Base-by-base conservation (phyloP, 2,888 invertebrate genomes). In the Drosophila fungiperda region DNA sequence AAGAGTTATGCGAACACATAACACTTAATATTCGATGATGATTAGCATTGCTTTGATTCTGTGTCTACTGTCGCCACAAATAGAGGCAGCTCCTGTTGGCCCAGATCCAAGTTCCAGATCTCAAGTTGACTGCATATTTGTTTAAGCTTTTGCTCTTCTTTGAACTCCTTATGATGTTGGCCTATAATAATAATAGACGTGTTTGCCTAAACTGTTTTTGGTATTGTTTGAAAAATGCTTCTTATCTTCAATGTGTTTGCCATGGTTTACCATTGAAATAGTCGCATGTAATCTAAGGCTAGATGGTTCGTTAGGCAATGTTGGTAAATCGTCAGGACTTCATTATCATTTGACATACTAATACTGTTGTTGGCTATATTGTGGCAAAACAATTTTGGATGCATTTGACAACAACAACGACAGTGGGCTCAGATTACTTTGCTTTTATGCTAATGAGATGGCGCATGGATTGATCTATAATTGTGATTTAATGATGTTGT, bases 401-500 rank as follows among this genome's bases (percentile, higher is more conserved):
- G 45, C 12, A 11, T 6, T 23, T 15, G n/a, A 15, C 20, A 29
- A 9, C 20, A 29, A 9, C 29, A n/a, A 12, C 26, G 9, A 32
- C 57, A 40, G 32, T 57, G 57, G 40, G 42, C 20, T 45, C 6
- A 20, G 8, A 58, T 33, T 42, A 20, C 32, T 45, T 40, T 57
- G 57, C 36, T 38, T 17, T 9, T 38, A 17, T 38, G 38, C 15
- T 65, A 65, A 67, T 65, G 67, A 40, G 38, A 38, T 70, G 55
- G 20, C 60, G 15, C 26, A 36, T n/a, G 29, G 50, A 50, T 50
- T 32, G 29, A 50, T 29, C 29, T n/a, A n/a, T 54, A 62, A 53
- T 60, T 50, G 48, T 40, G 45, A 38, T 61, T 32, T 40, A 70
- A 71, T 63, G 72, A 17, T 58, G 45, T 49, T 70, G 49, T n/a